A percentile compares a stretch with the other conserved stretches of the same genome.
Conservation (phyloP, 2,113 vertebrate species). For the Phyllostomus discolor region DNA sequence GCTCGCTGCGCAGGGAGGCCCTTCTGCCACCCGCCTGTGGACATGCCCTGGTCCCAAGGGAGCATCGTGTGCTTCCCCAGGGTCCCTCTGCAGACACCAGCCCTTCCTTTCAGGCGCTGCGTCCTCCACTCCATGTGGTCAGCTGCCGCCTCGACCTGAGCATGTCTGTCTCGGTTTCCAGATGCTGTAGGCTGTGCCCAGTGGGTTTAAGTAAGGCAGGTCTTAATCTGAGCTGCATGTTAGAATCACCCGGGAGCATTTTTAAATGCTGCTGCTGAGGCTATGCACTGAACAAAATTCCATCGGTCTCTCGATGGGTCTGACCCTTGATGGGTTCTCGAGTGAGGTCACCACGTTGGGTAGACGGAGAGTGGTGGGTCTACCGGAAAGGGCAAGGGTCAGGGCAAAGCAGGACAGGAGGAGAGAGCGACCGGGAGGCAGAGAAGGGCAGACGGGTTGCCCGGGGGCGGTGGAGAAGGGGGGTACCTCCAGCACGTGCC, state of each 20-base stretch:
- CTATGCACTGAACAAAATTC: background rate
- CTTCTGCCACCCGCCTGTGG: background rate
- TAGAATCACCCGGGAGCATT: background rate
- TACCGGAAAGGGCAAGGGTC: background rate
- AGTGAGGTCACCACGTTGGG: background rate
- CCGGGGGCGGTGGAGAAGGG: too few species aligned
- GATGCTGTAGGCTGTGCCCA: background rate
- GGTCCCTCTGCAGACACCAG: background rate
- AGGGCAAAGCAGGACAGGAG: background rate
- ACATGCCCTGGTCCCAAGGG: background rate
- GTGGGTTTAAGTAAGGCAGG: background rate
- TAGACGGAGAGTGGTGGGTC: background rate
- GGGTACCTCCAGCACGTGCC: background rate
- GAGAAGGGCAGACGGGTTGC: background rate
- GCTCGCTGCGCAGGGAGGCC: too few species aligned
- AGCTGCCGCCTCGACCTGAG: background rate
- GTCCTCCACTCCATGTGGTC: accelerated
- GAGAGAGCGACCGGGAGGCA: background rate
- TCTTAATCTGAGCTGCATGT: background rate
- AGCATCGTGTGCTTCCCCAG: background rate
- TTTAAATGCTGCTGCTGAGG: background rate
- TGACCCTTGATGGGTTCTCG: background rate
- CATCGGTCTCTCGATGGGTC: too few species aligned
- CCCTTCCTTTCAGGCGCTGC: too few species aligned
- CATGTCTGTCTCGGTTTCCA: background rate